Percentiles rank a stretch among this genome's conserved stretches.
Conservation (phyloP, 2,113 vertebrate genomes). For the Amphiprion ocellaris region DNA sequence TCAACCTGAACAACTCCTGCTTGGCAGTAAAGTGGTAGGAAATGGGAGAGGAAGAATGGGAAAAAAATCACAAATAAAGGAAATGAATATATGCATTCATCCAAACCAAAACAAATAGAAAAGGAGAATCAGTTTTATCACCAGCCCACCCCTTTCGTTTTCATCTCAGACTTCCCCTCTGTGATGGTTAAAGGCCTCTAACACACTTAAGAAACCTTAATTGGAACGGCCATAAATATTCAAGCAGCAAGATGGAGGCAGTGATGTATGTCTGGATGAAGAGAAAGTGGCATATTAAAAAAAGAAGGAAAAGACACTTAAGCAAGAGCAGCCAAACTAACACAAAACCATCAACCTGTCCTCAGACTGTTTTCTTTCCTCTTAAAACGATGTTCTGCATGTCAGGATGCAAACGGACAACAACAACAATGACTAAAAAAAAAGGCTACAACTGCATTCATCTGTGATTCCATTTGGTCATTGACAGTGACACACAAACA, state of each 20-base stretch:
- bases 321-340: constrained; percentile 2
- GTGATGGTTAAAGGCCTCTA: constrained; percentile 69
- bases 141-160: constrained; percentile 42
- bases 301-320: background rate
- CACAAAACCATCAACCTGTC: background rate
- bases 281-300: constrained; percentile 10
- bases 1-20: constrained; percentile 67
- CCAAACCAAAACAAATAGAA: constrained; percentile 49
- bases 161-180: constrained; percentile 35
- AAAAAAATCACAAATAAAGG: constrained; percentile 62
- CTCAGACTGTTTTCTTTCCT: constrained; percentile 14
- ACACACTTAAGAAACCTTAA: constrained; percentile 73
- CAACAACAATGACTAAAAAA: constrained; percentile 20
- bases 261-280: constrained; percentile 48
- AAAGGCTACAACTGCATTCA: background rate
- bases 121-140: constrained; percentile 59
- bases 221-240: constrained; percentile 83
- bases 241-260: constrained; percentile 66
- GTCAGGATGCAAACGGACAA: constrained; percentile 8
- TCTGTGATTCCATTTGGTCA: constrained; percentile 30
- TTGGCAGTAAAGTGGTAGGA: constrained; percentile 52
- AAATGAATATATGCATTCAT: constrained; percentile 64
- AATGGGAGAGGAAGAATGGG: constrained; percentile 16
- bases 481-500: constrained; percentile 44
- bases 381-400: background rate